Conservation (phyloP, 2,113 vertebrate species). For the Bubalus kerabau region DNA sequence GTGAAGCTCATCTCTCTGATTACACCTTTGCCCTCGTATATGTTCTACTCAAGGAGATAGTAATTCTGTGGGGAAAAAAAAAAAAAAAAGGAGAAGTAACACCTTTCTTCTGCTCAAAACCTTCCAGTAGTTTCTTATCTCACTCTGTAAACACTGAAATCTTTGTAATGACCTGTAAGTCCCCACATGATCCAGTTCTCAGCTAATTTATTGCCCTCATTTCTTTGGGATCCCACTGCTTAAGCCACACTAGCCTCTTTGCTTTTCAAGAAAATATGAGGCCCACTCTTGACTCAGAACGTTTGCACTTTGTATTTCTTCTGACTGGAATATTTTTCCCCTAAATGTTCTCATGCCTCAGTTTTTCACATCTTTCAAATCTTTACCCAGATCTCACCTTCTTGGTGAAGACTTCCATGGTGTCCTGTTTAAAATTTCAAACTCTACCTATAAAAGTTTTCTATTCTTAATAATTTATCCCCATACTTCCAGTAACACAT, state of each 20-base stretch:
- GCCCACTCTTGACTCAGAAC: neutral
- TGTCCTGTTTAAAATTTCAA: neutral
- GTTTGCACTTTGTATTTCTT: neutral
- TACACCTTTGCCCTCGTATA: neutral
- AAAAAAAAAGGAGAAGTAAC: neutral
- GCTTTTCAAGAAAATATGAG: too few relatives aligned
- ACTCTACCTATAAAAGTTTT: neutral
- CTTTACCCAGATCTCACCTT: neutral
- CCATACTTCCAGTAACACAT: neutral
- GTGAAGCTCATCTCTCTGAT: neutral
- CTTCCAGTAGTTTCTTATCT: neutral
- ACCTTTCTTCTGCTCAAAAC: neutral
- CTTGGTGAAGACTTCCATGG: neutral
- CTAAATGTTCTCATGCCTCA: too few relatives aligned
- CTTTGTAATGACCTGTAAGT: neutral
- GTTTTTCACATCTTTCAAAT: neutral
- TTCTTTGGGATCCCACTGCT: neutral
- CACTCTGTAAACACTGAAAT: neutral
- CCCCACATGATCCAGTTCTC: too few relatives aligned
- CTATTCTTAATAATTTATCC: neutral
- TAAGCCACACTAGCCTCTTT: neutral
- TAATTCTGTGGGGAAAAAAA: neutral
- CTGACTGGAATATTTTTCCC: neutral
- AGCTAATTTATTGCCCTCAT: neutral
- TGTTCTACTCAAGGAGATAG: neutral